phyloP scores from a whole-genome alignment of 1,140 invertebrate genomes.

The Aradophagus sp. region DNA sequence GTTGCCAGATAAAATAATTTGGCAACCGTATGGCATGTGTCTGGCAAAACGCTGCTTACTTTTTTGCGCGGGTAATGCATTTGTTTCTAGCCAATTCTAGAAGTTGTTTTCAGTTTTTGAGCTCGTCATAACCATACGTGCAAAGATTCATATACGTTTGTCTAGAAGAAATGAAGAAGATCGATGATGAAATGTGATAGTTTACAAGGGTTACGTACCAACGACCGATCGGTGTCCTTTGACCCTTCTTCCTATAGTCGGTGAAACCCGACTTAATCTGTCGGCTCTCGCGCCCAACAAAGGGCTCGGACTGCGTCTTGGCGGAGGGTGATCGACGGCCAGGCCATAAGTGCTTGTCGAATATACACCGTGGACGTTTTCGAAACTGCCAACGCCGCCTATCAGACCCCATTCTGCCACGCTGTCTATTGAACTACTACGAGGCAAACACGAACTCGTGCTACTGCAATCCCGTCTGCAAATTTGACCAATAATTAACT shows the following conservation, averaged over 20 bases:
- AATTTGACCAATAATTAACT: slow-evolving; percentile 22
- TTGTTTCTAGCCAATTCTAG: too few relatives aligned
- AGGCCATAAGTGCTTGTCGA: slow-evolving; percentile 63
- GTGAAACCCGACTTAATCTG: slow-evolving; percentile 81
- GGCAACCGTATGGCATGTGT: too few relatives aligned
- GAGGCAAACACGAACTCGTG: slow-evolving; percentile 74
- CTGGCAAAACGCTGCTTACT: too few relatives aligned
- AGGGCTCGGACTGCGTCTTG: slow-evolving; percentile 72
- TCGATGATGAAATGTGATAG: too few relatives aligned
- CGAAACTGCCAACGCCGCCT: slow-evolving; percentile 61
- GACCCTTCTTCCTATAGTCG: slow-evolving; percentile 81
- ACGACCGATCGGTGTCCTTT: slow-evolving; percentile 83
- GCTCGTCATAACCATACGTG: too few relatives aligned
- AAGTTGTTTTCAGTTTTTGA: too few relatives aligned
- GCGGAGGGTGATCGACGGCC: slow-evolving; percentile 73
- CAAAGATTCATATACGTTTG: too few relatives aligned
- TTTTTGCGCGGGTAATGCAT: too few relatives aligned
- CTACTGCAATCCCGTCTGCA: slow-evolving; percentile 65
- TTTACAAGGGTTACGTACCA: slow-evolving; percentile 77
- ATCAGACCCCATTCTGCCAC: slow-evolving; percentile 67
- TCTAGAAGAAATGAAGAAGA: too few relatives aligned
- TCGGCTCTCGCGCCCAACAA: slow-evolving; percentile 69
- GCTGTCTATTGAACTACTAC: slow-evolving; percentile 86
- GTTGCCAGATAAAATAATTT: too few relatives aligned
- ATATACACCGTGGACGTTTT: slow-evolving; percentile 54